Evolutionary conservation across 2,888 invertebrate species (phyloP).

Genomic region (Choreutis nemorana): DNA sequence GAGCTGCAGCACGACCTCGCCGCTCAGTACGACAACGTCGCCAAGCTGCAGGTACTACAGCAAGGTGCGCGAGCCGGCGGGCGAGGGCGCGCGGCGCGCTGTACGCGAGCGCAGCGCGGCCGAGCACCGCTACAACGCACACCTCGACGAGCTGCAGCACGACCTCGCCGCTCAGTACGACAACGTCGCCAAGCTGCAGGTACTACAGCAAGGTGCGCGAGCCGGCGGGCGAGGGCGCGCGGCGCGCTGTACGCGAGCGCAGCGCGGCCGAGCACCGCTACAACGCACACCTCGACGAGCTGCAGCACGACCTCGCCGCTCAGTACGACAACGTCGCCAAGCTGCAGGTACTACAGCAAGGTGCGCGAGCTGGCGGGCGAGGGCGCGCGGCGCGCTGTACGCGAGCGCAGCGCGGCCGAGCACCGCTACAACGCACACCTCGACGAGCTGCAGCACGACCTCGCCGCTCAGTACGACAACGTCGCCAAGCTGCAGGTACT

Average conservation of each 20-base stretch:
- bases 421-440: conserved; percentile 77
- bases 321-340: conserved; percentile 85
- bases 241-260: conserved; percentile 75
- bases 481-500: conserved; percentile 76
- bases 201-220: conserved; percentile 77
- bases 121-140: conserved; percentile 76
- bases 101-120: conserved; percentile 76
- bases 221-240: conserved; percentile 76
- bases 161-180: conserved; percentile 85
- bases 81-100: conserved; percentile 76
- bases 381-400: conserved; percentile 73
- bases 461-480: conserved; percentile 82
- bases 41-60: conserved; percentile 75
- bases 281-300: conserved; percentile 78
- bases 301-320: conserved; percentile 78
- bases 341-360: conserved; percentile 72
- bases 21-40: conserved; percentile 81
- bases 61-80: conserved; percentile 76
- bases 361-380: conserved; percentile 79
- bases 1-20: conserved; percentile 81
- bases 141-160: conserved; percentile 80
- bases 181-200: conserved; percentile 76
- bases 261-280: conserved; percentile 77
- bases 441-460: conserved; percentile 80
- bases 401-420: conserved; percentile 77